Evolutionary conservation across 2,797 vertebrate species (phyloP).

Genomic region (Apodemus agrarius): DNA sequence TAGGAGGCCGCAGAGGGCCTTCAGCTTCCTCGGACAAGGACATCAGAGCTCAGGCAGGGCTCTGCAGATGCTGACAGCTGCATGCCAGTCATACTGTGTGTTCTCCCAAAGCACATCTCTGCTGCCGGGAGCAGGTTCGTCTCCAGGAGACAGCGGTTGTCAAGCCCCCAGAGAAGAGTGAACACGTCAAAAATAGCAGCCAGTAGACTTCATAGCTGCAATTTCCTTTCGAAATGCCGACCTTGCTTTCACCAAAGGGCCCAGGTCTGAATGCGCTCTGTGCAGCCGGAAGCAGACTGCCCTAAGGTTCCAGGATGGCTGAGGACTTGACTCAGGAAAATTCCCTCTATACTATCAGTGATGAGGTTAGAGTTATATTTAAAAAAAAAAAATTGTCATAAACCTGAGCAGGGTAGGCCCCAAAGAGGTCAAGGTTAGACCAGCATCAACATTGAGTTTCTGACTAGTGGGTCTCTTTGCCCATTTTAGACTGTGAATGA

Average conservation of each 20-base stretch:
- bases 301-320: neutral
- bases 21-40: accelerated
- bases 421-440: neutral
- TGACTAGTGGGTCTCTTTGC: neutral
- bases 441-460: neutral
- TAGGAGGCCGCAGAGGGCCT: neutral
- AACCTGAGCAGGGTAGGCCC: neutral
- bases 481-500: neutral
- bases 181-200: conserved; percentile 83
- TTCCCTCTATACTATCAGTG: neutral
- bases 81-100: neutral
- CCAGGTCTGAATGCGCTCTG: conserved; percentile 8
- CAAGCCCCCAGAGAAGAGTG: conserved; percentile 83
- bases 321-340: neutral
- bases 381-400: neutral
- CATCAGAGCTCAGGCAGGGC: neutral
- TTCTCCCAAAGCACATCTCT: conserved; percentile 33
- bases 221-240: conserved; percentile 80
- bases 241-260: conserved; percentile 72
- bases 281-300: neutral
- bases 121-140: conserved; percentile 64
- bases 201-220: conserved; percentile 73
- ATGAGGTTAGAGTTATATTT: neutral
- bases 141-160: conserved; percentile 86
- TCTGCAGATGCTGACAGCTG: neutral